A percentile compares a stretch with the other conserved stretches of the same genome.
Evolutionary conservation across 1,140 invertebrate species (phyloP).

Genomic region (Drosophila arawakana): DNA sequence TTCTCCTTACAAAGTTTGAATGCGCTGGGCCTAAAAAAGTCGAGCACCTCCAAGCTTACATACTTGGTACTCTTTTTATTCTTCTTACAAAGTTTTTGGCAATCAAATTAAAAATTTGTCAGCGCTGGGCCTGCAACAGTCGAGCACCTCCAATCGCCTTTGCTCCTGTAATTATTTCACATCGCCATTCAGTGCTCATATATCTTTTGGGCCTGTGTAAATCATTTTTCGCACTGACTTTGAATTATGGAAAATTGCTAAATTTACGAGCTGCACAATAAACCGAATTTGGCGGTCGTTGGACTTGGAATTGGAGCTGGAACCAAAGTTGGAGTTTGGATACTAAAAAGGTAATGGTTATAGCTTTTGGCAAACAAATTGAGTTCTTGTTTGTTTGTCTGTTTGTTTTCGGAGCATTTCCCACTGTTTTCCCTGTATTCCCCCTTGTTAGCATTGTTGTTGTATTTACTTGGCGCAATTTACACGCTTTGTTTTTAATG

Average conservation of each 20-base stretch:
- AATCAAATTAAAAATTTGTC: too few species aligned
- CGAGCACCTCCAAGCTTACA: too few species aligned
- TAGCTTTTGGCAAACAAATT: constrained; percentile 27
- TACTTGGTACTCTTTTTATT: too few species aligned
- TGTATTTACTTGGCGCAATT: constrained; percentile 50
- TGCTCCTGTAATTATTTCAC: constrained; percentile 35
- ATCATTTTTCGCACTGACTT: constrained; percentile 46
- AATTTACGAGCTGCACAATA: constrained; percentile 49
- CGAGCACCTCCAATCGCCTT: too few species aligned
- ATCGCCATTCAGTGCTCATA: constrained; percentile 29
- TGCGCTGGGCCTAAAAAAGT: too few species aligned
- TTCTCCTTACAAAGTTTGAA: too few species aligned
- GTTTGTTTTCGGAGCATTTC: too few species aligned
- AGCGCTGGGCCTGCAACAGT: too few species aligned
- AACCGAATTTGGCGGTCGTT: not conserved
- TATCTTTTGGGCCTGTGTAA: constrained; percentile 46
- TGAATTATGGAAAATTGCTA: constrained; percentile 54
- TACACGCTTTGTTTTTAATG: constrained; percentile 79
- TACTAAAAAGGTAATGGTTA: not conserved
- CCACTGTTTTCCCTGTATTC: too few species aligned
- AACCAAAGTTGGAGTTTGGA: not conserved
- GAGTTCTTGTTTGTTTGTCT: not conserved
- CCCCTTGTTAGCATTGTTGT: not conserved
- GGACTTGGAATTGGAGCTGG: not conserved
- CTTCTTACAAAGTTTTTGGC: too few species aligned